These are phyloP conservation scores for Apamea sordens DNA, from an alignment of 2,888 invertebrate genomes.

Conservation along the genomic window DNA sequence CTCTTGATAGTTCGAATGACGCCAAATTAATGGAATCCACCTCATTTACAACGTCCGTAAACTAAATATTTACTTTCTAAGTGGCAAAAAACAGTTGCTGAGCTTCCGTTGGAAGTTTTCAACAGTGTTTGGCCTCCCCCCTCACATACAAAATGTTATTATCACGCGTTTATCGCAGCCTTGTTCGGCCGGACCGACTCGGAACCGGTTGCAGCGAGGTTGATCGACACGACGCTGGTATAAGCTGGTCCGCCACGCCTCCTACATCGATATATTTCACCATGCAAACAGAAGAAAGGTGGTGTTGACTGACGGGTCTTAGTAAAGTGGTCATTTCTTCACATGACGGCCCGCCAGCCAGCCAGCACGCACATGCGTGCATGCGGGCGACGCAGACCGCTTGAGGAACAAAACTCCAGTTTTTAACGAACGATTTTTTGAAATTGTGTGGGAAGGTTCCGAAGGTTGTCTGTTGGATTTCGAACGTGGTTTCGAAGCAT, in stretches of 20 bases:
- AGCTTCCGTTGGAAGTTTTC: constrained; percentile 47
- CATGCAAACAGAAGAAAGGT: constrained; percentile 27
- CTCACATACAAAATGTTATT: constrained; percentile 76
- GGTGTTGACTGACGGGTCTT: constrained; percentile 54
- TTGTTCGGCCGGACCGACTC: constrained; percentile 75
- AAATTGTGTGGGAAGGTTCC: constrained; percentile 63
- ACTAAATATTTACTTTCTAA: constrained; percentile 51
- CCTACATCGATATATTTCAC: constrained; percentile 27
- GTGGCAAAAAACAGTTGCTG: constrained; percentile 38
- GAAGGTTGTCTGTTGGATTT: constrained; percentile 66
- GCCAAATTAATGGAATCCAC: constrained; percentile 38
- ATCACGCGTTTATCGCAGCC: constrained; percentile 80
- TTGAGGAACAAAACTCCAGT: constrained; percentile 61
- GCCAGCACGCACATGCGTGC: constrained; percentile 69
- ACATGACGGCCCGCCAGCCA: constrained; percentile 50
- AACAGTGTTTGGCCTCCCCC: constrained; percentile 59
- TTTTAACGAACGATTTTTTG: constrained; percentile 59
- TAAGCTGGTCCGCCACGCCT: constrained; percentile 66
- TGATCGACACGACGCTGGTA: constrained; percentile 71
- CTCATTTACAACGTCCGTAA: constrained; percentile 28
- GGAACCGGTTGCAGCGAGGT: constrained; percentile 85
- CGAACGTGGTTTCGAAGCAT: constrained; percentile 55
- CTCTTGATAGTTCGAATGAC: constrained; percentile 46
- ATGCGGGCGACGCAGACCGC: constrained; percentile 54
- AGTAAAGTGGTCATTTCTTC: constrained; percentile 62